A percentile compares a stretch with the other conserved stretches of the same genome.
Evolutionary conservation across 2,113 vertebrate species (phyloP).

Genomic region (Ictalurus punctatus): DNA sequence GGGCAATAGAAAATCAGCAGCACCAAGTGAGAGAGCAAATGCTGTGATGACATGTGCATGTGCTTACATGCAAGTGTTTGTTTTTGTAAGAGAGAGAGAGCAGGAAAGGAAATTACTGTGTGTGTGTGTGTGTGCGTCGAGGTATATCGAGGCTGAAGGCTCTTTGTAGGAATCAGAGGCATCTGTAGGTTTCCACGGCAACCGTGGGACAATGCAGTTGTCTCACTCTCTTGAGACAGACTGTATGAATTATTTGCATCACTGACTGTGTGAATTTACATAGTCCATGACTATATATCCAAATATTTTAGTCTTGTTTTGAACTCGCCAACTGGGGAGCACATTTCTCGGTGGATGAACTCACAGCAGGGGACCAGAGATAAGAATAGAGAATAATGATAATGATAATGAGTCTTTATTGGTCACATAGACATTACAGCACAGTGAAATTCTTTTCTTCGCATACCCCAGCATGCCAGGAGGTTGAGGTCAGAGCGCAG

Average conservation of each 20-base stretch:
- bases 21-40: constrained; percentile 23
- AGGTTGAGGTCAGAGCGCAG: no score
- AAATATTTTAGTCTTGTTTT: constrained; percentile 34
- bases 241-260: constrained; percentile 49
- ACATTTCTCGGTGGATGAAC: constrained; percentile 10
- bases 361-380: background rate
- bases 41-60: constrained; percentile 29
- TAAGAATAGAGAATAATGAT: background rate
- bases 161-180: constrained; percentile 53
- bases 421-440: no score
- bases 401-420: no score
- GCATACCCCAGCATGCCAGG: no score
- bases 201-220: constrained; percentile 51
- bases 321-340: background rate
- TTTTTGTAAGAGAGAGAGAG: constrained; percentile 6
- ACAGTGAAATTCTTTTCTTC: no score
- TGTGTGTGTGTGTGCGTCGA: constrained; percentile 8
- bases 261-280: constrained; percentile 43
- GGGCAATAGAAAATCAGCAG: constrained; percentile 32
- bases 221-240: constrained; percentile 41
- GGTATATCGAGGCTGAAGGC: constrained; percentile 40
- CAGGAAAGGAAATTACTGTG: background rate
- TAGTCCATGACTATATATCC: constrained; percentile 21
- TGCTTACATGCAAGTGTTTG: constrained; percentile 21
- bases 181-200: constrained; percentile 56